A percentile compares a stretch with the other conserved stretches of the same genome.
phyloP scores from a whole-genome alignment of 1,140 invertebrate species.

The Meloidogyne hapla region DNA sequence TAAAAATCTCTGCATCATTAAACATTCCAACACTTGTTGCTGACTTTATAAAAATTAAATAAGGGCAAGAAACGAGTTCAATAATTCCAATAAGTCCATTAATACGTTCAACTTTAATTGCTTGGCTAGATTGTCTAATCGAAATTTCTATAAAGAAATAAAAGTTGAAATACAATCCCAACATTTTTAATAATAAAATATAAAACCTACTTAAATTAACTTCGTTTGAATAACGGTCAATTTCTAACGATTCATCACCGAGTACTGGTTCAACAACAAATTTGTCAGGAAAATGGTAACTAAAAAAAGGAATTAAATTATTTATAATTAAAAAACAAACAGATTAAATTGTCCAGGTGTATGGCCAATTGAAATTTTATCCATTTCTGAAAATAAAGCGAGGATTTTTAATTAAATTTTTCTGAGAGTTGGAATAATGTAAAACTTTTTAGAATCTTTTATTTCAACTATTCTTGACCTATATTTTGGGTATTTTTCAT shows the following conservation, averaged over 20 bases:
- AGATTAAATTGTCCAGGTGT: neutral
- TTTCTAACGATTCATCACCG: neutral
- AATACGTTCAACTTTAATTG: conserved; percentile 67
- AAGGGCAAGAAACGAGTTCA: conserved; percentile 73
- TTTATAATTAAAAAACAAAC: neutral
- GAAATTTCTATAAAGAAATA: conserved; percentile 8
- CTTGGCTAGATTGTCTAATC: conserved; percentile 29
- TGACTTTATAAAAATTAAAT: conserved; percentile 81
- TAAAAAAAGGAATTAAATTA: neutral
- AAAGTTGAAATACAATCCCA: neutral
- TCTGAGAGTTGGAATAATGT: no score
- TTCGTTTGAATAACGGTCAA: conserved; percentile 14
- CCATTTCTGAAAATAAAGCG: neutral
- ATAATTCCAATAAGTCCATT: conserved; percentile 86
- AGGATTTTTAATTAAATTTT: neutral
- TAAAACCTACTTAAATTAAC: conserved; percentile 5
- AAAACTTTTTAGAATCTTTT: no score
- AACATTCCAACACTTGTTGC: conserved; percentile 80
- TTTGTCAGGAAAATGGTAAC: conserved; percentile 16
- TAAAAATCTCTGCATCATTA: conserved; percentile 81
- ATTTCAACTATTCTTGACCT: no score
- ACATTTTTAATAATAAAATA: neutral
- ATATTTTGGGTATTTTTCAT: no score
- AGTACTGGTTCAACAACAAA: conserved; percentile 19
- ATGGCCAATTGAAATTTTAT: neutral